Evolutionary conservation across 2,888 invertebrate genomes (phyloP).

Genomic region (Quadroppia sp.): DNA sequence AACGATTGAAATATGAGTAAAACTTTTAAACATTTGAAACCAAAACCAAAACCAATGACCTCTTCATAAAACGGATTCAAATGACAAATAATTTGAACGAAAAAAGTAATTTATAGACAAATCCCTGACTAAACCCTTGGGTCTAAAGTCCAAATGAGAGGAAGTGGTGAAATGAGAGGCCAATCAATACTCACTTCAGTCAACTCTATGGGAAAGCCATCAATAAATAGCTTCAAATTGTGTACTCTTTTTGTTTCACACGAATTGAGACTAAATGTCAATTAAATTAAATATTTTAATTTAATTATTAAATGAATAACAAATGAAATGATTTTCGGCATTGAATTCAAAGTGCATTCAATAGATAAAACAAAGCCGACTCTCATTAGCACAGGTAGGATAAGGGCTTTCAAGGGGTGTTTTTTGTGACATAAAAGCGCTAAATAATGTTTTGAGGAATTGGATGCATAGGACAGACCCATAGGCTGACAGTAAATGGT

Average conservation of each 20-base stretch:
- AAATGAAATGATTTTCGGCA: neutral
- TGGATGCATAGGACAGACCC: neutral
- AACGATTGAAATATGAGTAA: neutral
- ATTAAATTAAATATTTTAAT: neutral
- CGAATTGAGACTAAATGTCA: neutral
- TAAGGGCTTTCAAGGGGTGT: neutral
- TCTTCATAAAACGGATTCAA: neutral
- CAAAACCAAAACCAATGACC: neutral
- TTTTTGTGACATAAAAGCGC: neutral
- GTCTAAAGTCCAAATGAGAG: neutral
- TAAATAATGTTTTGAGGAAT: neutral
- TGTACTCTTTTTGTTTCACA: neutral
- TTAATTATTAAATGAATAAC: neutral
- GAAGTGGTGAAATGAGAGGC: neutral
- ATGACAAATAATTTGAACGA: neutral
- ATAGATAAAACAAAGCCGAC: too few relatives aligned
- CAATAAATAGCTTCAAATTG: neutral
- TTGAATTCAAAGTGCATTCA: neutral
- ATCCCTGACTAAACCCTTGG: neutral
- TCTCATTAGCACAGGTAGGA: neutral
- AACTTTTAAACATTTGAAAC: neutral
- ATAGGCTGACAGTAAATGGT: neutral
- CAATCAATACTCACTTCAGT: constrained; percentile 30
- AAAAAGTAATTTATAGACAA: neutral
- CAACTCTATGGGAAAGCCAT: constrained; percentile 19